Percentiles rank a stretch among this genome's conserved stretches.
Conservation (phyloP, 2,113 vertebrate genomes). For the Amblyornis subalaris region DNA sequence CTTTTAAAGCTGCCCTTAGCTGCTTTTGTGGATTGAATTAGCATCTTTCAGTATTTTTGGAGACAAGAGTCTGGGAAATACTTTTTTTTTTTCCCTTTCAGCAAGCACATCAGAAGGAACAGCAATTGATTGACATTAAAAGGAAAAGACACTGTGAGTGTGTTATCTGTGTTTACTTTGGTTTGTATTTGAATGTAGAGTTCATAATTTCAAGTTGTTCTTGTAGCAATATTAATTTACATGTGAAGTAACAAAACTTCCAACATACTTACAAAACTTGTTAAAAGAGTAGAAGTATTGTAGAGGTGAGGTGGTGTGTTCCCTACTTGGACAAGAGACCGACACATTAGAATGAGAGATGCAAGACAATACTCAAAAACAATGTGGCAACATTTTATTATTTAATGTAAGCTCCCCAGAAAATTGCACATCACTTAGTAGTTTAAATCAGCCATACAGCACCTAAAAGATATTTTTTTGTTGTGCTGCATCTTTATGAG, state of each 20-base stretch:
- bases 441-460: not conserved
- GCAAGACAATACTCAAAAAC: not conserved
- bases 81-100: constrained; percentile 1
- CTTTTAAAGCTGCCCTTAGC: not conserved
- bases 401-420: not conserved
- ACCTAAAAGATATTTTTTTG: not conserved
- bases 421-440: not conserved
- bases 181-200: not conserved
- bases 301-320: not conserved
- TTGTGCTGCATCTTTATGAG: not conserved
- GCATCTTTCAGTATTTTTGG: not conserved
- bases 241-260: not conserved
- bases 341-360: not conserved
- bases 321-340: not conserved
- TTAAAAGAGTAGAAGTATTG: not conserved
- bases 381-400: not conserved
- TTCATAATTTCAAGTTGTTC: not conserved
- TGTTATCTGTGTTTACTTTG: not conserved
- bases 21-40: not conserved
- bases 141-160: constrained; percentile 67
- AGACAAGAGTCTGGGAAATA: not conserved
- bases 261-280: not conserved
- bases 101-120: constrained; percentile 51
- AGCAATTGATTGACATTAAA: constrained; percentile 52
- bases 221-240: not conserved